phyloP scores from a whole-genome alignment of 2,888 invertebrate genomes.

The Caenorhabditis sulstoni region DNA sequence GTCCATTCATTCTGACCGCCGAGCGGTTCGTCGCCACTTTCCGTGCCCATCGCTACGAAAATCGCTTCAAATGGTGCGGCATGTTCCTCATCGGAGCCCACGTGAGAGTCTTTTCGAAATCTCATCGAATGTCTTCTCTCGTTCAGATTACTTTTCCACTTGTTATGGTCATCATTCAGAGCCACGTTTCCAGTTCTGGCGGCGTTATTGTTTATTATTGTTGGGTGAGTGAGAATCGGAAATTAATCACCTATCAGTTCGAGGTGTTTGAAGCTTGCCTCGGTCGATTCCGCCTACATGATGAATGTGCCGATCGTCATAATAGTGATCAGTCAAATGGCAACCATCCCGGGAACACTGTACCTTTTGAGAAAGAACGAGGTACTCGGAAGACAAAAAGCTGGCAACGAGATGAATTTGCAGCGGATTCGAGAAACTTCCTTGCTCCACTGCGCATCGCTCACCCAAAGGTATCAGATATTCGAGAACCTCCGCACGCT shows the following conservation, averaged over 20 bases:
- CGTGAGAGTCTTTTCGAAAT: constrained; percentile 5
- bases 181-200: neutral
- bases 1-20: constrained; percentile 26
- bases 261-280: constrained; percentile 20
- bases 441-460: constrained; percentile 2
- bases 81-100: constrained; percentile 2
- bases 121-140: neutral
- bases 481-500: constrained; percentile 40
- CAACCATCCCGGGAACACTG: constrained; percentile 34
- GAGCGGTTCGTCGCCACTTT: constrained; percentile 48
- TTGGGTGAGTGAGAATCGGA: constrained; percentile 7
- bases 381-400: neutral
- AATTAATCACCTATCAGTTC: neutral
- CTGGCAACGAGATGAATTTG: neutral
- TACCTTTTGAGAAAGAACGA: constrained; percentile 35
- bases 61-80: constrained; percentile 31
- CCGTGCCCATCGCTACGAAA: constrained; percentile 24
- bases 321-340: constrained; percentile 25
- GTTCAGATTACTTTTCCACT: constrained; percentile 13
- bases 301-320: constrained; percentile 11
- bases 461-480: constrained; percentile 40
- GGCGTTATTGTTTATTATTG: constrained; percentile 36
- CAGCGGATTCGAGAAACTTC: constrained; percentile 20
- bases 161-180: constrained; percentile 10
- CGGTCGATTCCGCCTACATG: constrained; percentile 14